Conservation (phyloP, 2,888 invertebrate species). For the Empis livida region DNA sequence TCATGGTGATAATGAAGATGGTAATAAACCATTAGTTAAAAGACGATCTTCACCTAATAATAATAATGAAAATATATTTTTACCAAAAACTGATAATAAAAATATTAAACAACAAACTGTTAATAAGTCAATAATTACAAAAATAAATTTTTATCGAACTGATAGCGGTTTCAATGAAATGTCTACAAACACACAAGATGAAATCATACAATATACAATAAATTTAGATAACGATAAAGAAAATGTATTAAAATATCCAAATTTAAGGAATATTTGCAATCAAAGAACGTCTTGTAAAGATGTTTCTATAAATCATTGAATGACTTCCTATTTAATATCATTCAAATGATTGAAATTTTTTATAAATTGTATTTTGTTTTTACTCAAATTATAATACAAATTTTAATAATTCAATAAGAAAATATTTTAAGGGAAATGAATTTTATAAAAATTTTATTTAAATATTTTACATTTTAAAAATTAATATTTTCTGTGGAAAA, state of each 20-base stretch:
- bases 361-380: too few species aligned
- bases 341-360: conserved; percentile 4
- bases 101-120: background rate
- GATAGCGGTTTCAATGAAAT: conserved; percentile 35
- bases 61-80: background rate
- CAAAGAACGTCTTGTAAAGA: background rate
- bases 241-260: background rate
- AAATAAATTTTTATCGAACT: conserved; percentile 21
- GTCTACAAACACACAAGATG: conserved; percentile 16
- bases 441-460: too few species aligned
- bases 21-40: background rate
- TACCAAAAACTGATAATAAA: background rate
- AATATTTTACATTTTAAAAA: too few species aligned
- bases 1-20: background rate
- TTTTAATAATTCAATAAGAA: too few species aligned
- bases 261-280: background rate
- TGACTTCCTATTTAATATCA: conserved; percentile 15
- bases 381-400: too few species aligned
- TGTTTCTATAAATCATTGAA: conserved; percentile 8
- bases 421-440: too few species aligned
- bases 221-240: background rate
- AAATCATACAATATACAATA: conserved; percentile 1
- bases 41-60: background rate
- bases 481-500: too few species aligned
- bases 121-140: too few species aligned